These are phyloP conservation scores for Sphecodes monilicornis DNA, from an alignment of 2,888 invertebrate genomes.

Conservation along the genomic window DNA sequence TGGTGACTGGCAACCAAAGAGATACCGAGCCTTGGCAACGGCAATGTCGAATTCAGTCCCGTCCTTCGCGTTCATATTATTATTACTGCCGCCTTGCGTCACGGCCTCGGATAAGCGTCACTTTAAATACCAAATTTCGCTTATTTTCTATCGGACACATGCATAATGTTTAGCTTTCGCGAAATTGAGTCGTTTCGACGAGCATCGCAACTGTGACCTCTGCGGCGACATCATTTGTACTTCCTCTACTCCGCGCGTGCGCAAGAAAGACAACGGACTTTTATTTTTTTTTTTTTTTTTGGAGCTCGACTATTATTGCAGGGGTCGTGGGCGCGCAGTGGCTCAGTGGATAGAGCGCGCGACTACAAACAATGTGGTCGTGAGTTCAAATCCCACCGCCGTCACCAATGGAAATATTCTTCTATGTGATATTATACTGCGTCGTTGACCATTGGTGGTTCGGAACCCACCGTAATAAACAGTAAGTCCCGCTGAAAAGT, in stretches of 20 bases:
- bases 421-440: no score
- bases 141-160: neutral
- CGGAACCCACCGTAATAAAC: no score
- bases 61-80: neutral
- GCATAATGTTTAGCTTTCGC: neutral
- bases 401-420: no score
- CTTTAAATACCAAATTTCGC: neutral
- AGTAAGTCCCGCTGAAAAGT: no score
- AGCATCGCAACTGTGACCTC: neutral
- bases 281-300: neutral
- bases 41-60: slow-evolving; percentile 3
- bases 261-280: neutral
- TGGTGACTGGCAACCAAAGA: neutral
- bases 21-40: neutral
- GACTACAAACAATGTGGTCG: no score
- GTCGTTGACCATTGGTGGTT: no score
- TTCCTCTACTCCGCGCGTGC: neutral
- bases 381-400: no score
- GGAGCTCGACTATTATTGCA: neutral
- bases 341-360: no score
- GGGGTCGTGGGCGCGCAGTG: no score
- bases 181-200: neutral
- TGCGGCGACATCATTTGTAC: neutral
- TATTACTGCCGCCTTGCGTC: neutral
- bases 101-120: neutral